Evolutionary conservation across 2,888 invertebrate species (phyloP).

Genomic region (Temnothorax rugatulus): DNA sequence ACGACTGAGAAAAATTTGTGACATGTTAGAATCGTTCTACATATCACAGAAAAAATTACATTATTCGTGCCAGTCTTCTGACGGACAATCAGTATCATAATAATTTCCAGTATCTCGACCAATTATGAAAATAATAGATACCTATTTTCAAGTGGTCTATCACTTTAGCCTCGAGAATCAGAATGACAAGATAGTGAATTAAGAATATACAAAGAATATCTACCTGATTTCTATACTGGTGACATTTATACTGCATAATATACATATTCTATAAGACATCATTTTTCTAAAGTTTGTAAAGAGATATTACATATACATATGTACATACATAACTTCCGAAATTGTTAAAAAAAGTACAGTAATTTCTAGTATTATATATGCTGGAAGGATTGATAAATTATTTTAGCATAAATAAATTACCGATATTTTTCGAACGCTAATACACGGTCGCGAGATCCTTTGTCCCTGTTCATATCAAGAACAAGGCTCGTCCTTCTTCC

Average conservation of each 20-base stretch:
- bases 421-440: background rate
- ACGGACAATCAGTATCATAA: background rate
- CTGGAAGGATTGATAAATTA: background rate
- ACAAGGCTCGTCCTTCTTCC: conserved; percentile 47
- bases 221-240: background rate
- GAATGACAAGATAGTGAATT: too few relatives aligned
- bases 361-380: background rate
- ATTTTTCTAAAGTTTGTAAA: background rate
- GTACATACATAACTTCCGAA: background rate
- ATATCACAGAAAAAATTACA: background rate
- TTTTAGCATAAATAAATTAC: background rate
- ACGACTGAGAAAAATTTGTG: background rate
- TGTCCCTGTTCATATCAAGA: conserved; percentile 25
- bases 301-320: background rate
- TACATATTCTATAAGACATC: background rate
- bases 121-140: background rate
- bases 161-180: background rate
- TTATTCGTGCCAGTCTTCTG: background rate
- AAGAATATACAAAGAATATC: background rate
- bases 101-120: background rate
- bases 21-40: background rate
- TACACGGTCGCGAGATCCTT: background rate
- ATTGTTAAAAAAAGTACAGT: background rate
- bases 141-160: background rate
- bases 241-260: background rate